A percentile compares a stretch with the other conserved stretches of the same genome.
phyloP scores from a whole-genome alignment of 2,113 vertebrate genomes.

The Tyrannus savana region DNA sequence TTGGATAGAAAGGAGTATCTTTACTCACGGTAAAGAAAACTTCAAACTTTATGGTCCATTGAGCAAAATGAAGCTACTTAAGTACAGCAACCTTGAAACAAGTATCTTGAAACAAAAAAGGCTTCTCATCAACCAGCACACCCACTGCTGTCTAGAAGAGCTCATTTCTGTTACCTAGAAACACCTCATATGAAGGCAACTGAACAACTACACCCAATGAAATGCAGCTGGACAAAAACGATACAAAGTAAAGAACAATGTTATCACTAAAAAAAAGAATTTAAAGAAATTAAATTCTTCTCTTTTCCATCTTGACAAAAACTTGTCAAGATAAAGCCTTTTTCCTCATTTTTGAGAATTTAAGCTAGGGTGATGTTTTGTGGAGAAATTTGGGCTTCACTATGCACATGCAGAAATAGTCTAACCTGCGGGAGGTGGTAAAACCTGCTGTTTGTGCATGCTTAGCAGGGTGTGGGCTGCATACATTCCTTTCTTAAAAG shows the following conservation, averaged over 20 bases:
- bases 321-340: not conserved
- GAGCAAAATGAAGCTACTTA: not conserved
- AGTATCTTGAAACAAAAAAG: not conserved
- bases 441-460: not conserved
- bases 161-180: not conserved
- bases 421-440: not conserved
- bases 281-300: not conserved
- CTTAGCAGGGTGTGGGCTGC: not conserved
- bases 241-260: not conserved
- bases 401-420: not conserved
- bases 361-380: not conserved
- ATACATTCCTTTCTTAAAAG: not conserved
- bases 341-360: not conserved
- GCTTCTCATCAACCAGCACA: not conserved
- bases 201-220: not conserved
- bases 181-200: not conserved
- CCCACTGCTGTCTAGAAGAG: not conserved
- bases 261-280: not conserved
- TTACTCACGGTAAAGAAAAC: not conserved
- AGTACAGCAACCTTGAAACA: not conserved
- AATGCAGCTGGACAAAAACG: fast-evolving
- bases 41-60: not conserved
- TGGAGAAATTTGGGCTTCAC: not conserved
- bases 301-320: not conserved
- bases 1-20: not conserved